Evolutionary conservation across 2,888 invertebrate species (phyloP).

Genomic region (Andrena praecox): DNA sequence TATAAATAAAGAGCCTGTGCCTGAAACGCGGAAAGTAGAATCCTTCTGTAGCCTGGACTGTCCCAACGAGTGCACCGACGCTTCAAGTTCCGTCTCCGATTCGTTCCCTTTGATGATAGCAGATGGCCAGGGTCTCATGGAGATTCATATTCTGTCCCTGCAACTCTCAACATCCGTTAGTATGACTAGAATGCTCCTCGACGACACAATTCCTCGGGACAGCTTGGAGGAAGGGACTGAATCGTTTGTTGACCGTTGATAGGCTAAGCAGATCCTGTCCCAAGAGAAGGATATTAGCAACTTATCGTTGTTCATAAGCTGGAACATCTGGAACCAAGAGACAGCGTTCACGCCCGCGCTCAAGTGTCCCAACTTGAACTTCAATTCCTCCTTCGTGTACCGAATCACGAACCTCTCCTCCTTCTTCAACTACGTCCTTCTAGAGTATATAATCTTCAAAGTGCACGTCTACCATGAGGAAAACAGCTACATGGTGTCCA

Average conservation of each 20-base stretch:
- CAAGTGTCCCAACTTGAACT: constrained; percentile 75
- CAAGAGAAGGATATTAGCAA: constrained; percentile 63
- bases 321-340: constrained; percentile 76
- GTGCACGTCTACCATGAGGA: constrained; percentile 69
- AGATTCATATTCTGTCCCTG: constrained; percentile 75
- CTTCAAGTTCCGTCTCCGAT: constrained; percentile 16
- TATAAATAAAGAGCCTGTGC: background rate
- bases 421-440: constrained; percentile 73
- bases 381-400: constrained; percentile 77
- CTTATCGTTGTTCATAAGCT: constrained; percentile 73
- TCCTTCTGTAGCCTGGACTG: constrained; percentile 47
- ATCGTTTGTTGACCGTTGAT: background rate
- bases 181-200: constrained; percentile 13
- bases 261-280: constrained; percentile 70
- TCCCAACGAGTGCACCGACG: constrained; percentile 32
- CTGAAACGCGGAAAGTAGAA: constrained; percentile 8
- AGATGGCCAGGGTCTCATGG: constrained; percentile 75
- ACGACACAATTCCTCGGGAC: too few species aligned
- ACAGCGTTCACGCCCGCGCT: constrained; percentile 68
- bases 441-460: constrained; percentile 71
- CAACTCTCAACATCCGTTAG: constrained; percentile 76
- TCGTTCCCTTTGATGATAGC: constrained; percentile 70
- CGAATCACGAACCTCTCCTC: constrained; percentile 72
- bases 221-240: too few species aligned
- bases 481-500: constrained; percentile 65